Evolutionary conservation across 2,113 vertebrate genomes (phyloP).

Genomic region (Syrrhaptes paradoxus): DNA sequence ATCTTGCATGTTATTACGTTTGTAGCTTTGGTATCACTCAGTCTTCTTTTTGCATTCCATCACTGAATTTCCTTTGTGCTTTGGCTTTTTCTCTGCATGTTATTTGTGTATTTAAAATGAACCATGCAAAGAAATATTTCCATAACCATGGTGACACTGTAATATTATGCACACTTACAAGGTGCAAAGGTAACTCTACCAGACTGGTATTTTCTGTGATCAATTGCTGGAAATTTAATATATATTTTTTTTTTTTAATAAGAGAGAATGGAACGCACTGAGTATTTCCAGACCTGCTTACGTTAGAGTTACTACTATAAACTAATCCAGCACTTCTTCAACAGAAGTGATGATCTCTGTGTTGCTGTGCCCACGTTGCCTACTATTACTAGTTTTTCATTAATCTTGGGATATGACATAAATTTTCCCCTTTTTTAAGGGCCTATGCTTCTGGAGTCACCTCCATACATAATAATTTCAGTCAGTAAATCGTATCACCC

Average conservation of each 20-base stretch:
- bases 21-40: constrained; percentile 3
- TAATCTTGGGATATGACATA: neutral
- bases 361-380: neutral
- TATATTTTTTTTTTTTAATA: neutral
- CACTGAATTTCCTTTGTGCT: neutral
- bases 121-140: neutral
- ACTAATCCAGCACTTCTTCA: neutral
- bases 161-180: neutral
- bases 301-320: neutral
- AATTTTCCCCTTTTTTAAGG: neutral
- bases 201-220: constrained; percentile 13
- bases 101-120: constrained; percentile 11
- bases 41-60: neutral
- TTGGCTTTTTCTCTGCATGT: neutral
- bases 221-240: constrained; percentile 6
- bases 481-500: neutral
- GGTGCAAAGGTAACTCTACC: neutral
- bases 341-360: neutral
- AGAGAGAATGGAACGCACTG: neutral
- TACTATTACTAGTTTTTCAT: neutral
- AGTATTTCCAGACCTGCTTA: constrained; percentile 32
- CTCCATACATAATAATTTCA: neutral
- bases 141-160: constrained; percentile 5
- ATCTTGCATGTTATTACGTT: neutral
- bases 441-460: neutral